phyloP scores from a whole-genome alignment of 2,888 invertebrate genomes.

The Diaperis boleti region DNA sequence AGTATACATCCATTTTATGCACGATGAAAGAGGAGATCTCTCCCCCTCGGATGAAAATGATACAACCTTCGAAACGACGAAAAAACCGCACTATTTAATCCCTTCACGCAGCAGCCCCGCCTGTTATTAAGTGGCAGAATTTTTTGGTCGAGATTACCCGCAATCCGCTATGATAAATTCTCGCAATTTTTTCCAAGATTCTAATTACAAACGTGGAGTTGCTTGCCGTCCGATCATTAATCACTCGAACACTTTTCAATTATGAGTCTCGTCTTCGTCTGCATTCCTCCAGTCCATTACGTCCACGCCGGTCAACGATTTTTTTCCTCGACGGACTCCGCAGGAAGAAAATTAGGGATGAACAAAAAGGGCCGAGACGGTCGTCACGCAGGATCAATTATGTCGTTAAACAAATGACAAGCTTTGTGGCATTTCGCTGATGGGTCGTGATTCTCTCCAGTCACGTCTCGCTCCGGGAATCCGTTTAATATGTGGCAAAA shows the following conservation, averaged over 20 bases:
- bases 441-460: conserved; percentile 6
- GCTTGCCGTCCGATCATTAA: conserved; percentile 14
- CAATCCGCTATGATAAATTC: conserved; percentile 27
- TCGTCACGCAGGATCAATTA: conserved; percentile 18
- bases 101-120: not conserved
- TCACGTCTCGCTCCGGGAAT: conserved; percentile 14
- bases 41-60: not conserved
- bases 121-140: conserved; percentile 19
- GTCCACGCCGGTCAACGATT: conserved; percentile 8
- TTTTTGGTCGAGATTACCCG: conserved; percentile 20
- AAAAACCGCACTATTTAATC: conserved; percentile 13
- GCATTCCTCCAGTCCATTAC: conserved; percentile 22
- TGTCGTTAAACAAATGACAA: conserved; percentile 2
- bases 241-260: conserved; percentile 31
- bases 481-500: conserved; percentile 16
- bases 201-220: conserved; percentile 27
- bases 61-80: not conserved
- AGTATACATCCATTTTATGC: no score
- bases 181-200: conserved; percentile 18
- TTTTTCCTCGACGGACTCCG: not conserved
- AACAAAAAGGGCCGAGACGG: not conserved
- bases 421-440: not conserved
- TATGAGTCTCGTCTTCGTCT: conserved; percentile 28
- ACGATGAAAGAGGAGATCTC: no score
- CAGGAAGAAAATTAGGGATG: not conserved